Evolutionary conservation across 2,888 invertebrate genomes (phyloP), one percentile per base, ranked within the genome.

Genomic region (Agrochola circellaris): DNA sequence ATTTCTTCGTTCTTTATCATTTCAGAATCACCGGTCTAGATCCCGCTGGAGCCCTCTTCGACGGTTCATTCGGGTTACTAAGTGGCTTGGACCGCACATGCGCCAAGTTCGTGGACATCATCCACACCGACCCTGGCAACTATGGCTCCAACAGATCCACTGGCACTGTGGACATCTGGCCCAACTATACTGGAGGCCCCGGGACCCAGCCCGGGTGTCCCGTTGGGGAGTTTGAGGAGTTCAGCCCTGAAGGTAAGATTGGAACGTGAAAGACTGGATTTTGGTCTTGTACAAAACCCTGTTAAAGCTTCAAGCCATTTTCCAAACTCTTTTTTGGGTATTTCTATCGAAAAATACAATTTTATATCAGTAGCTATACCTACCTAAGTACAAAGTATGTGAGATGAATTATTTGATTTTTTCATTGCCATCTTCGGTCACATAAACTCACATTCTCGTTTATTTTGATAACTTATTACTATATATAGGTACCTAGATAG

Each of bases 91-190:
- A 95, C 85, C 94, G 96, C 23, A 95, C 94, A 0, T 97, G 97
- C 89, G 97, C 97, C 0, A 94, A 93, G 71, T 97, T 97, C 81
- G 97, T 97, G 65, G 97, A 98, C 93, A 97, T 98, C 54, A 97
- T 98, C 70, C 98, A 98, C 91, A 97, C 97, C 7, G 97, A 98
- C 91, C 97, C 97, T 17, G 97, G 97, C 83, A 93, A 96, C 38
- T 97, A 97, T 89, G 97, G 97, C 2, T 96, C 96, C 38, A 96
- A 95, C 38, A 87, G 90, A 0, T 92, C 96, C 7, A 92, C 94
- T 0, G 97, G 97, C 0, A 97, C 97, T 0, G 97, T 95, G 1
- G 97, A 97, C 83, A 95, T 97, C 88, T 97, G 97, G 97, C 97
- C 97, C 15, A 97, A 97, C 89, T 96, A 95, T 78, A 95, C 95